Evolutionary conservation across 1,140 invertebrate species (phyloP).

Genomic region (Drosophila athabasca): DNA sequence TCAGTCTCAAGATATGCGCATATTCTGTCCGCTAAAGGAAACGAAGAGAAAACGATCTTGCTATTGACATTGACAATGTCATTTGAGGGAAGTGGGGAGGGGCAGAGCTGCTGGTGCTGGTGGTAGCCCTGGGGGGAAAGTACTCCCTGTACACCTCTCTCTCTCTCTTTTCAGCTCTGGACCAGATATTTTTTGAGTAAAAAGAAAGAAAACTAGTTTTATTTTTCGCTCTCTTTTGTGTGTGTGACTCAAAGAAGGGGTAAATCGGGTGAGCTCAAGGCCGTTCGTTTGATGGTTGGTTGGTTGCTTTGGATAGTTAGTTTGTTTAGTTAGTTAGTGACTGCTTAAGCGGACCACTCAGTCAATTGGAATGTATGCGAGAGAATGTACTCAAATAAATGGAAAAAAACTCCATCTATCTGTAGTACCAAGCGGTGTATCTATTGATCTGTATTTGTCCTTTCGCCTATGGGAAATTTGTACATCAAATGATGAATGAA

Average conservation of each 20-base stretch:
- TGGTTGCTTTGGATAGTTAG: not conserved
- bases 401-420: no score
- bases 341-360: not conserved
- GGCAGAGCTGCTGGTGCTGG: not conserved
- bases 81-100: conserved; percentile 17
- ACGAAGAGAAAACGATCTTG: conserved; percentile 44
- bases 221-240: no score
- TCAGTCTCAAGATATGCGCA: conserved; percentile 74
- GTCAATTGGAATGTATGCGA: no score
- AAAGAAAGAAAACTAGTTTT: no score
- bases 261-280: conserved; percentile 6
- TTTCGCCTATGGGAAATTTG: no score
- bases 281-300: not conserved
- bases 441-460: no score
- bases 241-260: no score
- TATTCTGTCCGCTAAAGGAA: conserved; percentile 39
- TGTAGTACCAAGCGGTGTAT: no score
- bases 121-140: not conserved
- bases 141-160: not conserved
- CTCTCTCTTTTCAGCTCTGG: no score
- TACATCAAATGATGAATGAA: no score
- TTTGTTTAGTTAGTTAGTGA: not conserved
- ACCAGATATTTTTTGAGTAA: no score
- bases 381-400: no score
- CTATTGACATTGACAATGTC: conserved; percentile 78